Evolutionary conservation across 1,140 invertebrate species (phyloP), one percentile per base, ranked within the genome.

Genomic region (Thalassaphorura encarpata): DNA sequence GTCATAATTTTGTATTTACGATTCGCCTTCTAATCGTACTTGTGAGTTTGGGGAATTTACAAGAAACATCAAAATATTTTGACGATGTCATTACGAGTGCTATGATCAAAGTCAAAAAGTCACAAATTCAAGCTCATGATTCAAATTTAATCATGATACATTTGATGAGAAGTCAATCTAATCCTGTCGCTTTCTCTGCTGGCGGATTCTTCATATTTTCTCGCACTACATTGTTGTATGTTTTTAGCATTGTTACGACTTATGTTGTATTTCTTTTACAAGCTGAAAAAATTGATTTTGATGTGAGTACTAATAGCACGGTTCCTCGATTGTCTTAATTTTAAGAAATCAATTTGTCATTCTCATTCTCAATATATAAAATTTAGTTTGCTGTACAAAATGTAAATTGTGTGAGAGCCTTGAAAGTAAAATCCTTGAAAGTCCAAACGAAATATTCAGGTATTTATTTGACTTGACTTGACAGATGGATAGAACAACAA

Each of bases 241-340:
- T 56, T 24, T 51, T 63, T 18, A 63, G 62, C 26, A 59, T 57
- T 18, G 59, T 63, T 39, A 63, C 50, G 13, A 63, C 62, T 16
- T 63, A 63, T 23, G 54, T 63, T 6, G 46, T 63, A 18, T 60
- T 63, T 39, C 45, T 63, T 27, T 39, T 63, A 6, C 62, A 63
- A 28, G 62, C 62, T 36, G 24, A 47, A 43, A 15, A 19, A 36
- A n/a, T 36, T 11, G 33, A 11, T 36, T 36, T 36, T 36, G 8
- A 8, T 36, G 33, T 11, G n/a, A 11, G 33, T 36, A n/a, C 8
- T n/a, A 36, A n/a, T 11, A 36, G n/a, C n/a, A n/a, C n/a, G n/a
- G n/a, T n/a, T n/a, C n/a, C n/a, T n/a, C n/a, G n/a, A n/a, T n/a
- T n/a, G n/a, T n/a, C n/a, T n/a, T n/a, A n/a, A n/a, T n/a, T n/a